Evolutionary conservation across 2,113 vertebrate genomes (phyloP), one percentile per base, ranked within the genome.

Genomic region (Furnarius figulus): DNA sequence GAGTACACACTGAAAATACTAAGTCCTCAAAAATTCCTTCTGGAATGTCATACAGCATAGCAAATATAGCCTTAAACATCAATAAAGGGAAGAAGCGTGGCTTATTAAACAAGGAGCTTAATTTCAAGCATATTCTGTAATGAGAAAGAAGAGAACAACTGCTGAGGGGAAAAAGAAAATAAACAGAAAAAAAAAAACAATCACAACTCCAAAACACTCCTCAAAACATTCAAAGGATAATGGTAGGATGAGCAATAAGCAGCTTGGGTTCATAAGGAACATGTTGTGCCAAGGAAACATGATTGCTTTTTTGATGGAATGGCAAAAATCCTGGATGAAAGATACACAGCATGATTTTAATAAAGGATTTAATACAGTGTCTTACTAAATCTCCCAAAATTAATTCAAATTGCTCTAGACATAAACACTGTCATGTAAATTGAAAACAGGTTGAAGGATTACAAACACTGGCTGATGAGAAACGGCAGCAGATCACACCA

Each of bases 291-390:
- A 95, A 77, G 90, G 46, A 95, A 95, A 88, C 6, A 3, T 94
- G 94, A 96, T 94, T 96, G 91, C 24, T 96, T 97, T 94, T 97
- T 93, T 92, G 84, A 97, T 85, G 92, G 89, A 87, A 93, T 40
- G 73, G 79, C 66, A 94, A 79, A 96, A 96, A 94, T 83, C 82
- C 76, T 96, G 80, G 91, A 93, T 95, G 55, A 94, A 93, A 92
- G 73, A 94, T 76, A 90, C 77, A 88, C 94, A 93, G 84, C 77
- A 71, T 90, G 93, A 95, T 90, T 95, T 97, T 96, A 97, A 97
- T 97, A 94, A 91, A 95, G 92, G 89, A 91, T 94, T 95, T 96
- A 95, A 95, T 91, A 85, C 89, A 93, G 47, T 62, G 46, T 84
- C 95, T 95, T 92, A 87, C 63, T 97, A 95, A 92, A 94, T 95